Evolutionary conservation across 2,888 invertebrate genomes (phyloP).

Genomic region (Chalcosyrphus nemorum): DNA sequence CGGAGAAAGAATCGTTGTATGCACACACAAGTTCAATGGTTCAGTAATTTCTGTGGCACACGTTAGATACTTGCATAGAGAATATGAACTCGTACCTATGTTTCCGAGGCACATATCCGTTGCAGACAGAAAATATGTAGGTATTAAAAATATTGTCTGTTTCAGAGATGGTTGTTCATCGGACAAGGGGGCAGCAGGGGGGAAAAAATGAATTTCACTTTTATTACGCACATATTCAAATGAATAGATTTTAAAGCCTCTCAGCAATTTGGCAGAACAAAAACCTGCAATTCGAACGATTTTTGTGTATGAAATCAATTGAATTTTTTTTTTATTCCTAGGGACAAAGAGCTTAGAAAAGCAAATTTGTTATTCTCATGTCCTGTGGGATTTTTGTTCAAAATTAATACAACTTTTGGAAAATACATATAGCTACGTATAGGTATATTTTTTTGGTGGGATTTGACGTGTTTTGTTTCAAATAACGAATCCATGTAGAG

Average conservation of each 20-base stretch:
- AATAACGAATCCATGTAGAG: no score
- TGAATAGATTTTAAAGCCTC: neutral
- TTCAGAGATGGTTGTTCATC: neutral
- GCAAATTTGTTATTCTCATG: neutral
- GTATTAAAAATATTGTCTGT: neutral
- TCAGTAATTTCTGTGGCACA: neutral
- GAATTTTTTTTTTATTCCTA: neutral
- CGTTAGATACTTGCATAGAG: neutral
- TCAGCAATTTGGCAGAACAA: neutral
- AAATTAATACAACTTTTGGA: slow-evolving; percentile 1
- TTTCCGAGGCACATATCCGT: slow-evolving; percentile 8
- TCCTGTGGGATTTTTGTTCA: slow-evolving; percentile 5
- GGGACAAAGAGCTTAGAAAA: neutral
- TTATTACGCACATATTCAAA: neutral
- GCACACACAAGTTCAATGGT: neutral
- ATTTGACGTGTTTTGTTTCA: neutral
- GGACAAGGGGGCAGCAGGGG: no score
- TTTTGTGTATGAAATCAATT: slow-evolving; percentile 19
- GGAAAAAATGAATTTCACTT: neutral
- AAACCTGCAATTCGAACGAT: slow-evolving; percentile 1
- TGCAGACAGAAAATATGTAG: slow-evolving; percentile 1
- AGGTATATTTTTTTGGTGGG: neutral
- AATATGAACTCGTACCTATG: no score
- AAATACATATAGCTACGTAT: no score
- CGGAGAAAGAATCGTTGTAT: neutral